phyloP scores from a whole-genome alignment of 1,140 invertebrate genomes.

The Drosophila sechellia region DNA sequence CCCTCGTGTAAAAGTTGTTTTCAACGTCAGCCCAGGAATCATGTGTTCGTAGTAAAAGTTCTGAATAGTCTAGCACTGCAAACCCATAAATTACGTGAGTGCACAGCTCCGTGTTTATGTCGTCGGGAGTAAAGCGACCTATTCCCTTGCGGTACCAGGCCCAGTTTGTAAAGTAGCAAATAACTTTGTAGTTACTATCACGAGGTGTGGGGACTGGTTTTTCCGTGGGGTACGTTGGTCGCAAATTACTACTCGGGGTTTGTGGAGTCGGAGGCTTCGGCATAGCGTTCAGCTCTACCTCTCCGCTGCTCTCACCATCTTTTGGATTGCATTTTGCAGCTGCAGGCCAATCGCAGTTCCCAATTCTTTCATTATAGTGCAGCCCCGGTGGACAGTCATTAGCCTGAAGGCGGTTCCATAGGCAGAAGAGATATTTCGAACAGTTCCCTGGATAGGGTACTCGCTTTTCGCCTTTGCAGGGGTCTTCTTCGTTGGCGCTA shows the following conservation, averaged over 20 bases:
- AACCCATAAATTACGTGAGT: conserved; percentile 97
- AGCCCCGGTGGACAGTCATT: conserved; percentile 90
- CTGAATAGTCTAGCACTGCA: conserved; percentile 92
- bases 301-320: conserved; percentile 3
- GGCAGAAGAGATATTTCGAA: conserved; percentile 90
- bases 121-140: conserved; percentile 92
- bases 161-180: conserved; percentile 98
- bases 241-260: conserved; percentile 62
- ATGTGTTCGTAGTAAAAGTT: conserved; percentile 91
- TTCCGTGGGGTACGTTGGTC: conserved; percentile 76
- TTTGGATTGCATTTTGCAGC: conserved; percentile 87
- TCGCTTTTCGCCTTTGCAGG: conserved; percentile 88
- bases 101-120: conserved; percentile 94
- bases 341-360: conserved; percentile 92
- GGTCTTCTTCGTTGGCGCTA: conserved; percentile 82
- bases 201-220: conserved; percentile 84
- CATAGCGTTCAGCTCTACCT: conserved; percentile 13
- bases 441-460: conserved; percentile 89
- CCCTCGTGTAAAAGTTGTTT: conserved; percentile 93
- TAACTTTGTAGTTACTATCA: conserved; percentile 89
- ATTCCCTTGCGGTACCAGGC: conserved; percentile 94
- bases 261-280: conserved; percentile 50
- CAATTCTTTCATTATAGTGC: conserved; percentile 89
- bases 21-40: conserved; percentile 96
- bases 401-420: conserved; percentile 90